Conservation (phyloP, 2,888 invertebrate species). For the Oegoconia quadripuncta region DNA sequence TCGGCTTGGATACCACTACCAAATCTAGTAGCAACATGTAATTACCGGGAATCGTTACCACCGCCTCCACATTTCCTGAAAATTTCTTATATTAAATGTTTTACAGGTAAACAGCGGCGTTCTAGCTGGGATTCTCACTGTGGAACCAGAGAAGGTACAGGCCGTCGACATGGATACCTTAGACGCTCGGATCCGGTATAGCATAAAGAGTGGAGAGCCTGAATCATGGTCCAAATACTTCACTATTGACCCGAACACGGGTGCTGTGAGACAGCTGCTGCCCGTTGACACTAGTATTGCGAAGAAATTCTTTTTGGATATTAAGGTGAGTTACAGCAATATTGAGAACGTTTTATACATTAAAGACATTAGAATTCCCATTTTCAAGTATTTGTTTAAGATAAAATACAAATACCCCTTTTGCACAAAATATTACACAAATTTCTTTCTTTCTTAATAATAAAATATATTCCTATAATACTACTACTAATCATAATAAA, state of each 20-base stretch:
- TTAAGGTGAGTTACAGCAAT: conserved; percentile 82
- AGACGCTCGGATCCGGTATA: conserved; percentile 89
- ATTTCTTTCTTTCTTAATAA: no score
- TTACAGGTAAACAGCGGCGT: conserved; percentile 88
- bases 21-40: no score
- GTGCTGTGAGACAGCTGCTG: conserved; percentile 88
- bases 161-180: conserved; percentile 95
- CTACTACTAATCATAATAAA: no score
- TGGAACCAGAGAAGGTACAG: conserved; percentile 92
- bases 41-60: no score
- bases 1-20: no score
- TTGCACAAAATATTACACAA: no score
- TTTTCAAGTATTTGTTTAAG: no score
- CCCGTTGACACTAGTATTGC: conserved; percentile 89
- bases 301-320: conserved; percentile 88
- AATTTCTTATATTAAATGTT: background rate
- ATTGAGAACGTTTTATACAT: no score
- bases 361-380: no score
- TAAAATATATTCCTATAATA: no score
- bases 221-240: conserved; percentile 88
- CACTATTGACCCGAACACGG: conserved; percentile 88
- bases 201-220: conserved; percentile 89
- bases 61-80: background rate
- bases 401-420: no score
- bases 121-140: conserved; percentile 88